Conservation (phyloP, 2,888 invertebrate species). For the Chirona hameri region DNA sequence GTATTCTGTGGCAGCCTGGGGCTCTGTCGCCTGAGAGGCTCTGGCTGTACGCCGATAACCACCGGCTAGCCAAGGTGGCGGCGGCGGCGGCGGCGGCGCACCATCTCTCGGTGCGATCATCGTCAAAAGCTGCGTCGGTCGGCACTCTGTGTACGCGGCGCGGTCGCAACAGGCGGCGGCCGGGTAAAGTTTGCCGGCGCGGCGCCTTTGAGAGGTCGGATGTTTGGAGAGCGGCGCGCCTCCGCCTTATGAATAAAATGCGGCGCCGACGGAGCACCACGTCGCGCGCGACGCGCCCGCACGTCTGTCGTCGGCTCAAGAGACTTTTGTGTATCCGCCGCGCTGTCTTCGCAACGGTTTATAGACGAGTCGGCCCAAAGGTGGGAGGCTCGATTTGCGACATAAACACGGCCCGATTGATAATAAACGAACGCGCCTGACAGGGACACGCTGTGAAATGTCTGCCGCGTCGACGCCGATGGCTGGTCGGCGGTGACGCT, state of each 20-base stretch:
- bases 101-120: no score
- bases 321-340: not conserved
- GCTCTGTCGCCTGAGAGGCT: no score
- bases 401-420: constrained; percentile 22
- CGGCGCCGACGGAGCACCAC: constrained; percentile 6
- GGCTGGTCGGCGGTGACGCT: not conserved
- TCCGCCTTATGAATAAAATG: constrained; percentile 13
- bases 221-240: constrained; percentile 2
- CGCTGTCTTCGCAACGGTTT: constrained; percentile 10
- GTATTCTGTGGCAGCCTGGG: no score
- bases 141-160: not conserved
- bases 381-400: constrained; percentile 23
- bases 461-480: not conserved
- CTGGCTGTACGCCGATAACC: no score
- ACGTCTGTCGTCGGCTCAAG: constrained; percentile 12
- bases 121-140: not conserved
- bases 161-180: not conserved
- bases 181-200: not conserved
- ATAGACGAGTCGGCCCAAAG: constrained; percentile 1
- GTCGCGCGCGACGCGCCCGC: not conserved
- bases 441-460: not conserved
- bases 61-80: no score
- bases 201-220: constrained; percentile 6
- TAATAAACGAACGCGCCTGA: constrained; percentile 25
- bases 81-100: no score